Evolutionary conservation across 2,113 vertebrate genomes (phyloP), one percentile per base, ranked within the genome.

Genomic region (Psophia crepitans): DNA sequence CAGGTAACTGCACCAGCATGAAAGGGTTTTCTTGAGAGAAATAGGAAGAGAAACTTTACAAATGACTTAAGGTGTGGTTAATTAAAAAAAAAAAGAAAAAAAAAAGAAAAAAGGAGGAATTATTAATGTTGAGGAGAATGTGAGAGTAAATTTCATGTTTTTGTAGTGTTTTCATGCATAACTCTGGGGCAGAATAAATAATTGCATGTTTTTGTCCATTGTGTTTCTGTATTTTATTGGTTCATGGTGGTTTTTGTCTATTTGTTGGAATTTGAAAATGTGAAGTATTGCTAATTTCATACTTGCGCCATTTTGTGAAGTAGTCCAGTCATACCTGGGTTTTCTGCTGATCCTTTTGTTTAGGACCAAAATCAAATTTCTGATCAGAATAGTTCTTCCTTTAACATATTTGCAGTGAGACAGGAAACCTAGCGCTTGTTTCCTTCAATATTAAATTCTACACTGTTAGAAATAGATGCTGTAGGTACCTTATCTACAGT

Each of bases 1-100:
- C 99, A 99, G 99, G 99, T 99, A 96, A 97, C 82, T 91, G 75
- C 79, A 77, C 95, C 96, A 97, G 96, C 96, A 95, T 95, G 96
- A 92, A 97, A 97, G 89, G 94, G 49, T 96, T 97, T 95, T 96
- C 90, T 96, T 94, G 90, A 96, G 93, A 96, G 91, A 73, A 89
- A n/a, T 22, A 91, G 90, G 66, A 90, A 77, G 94, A 95, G 92
- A 96, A 97, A 85, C 60, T 76, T 97, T 91, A 28, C 83, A 91
- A 96, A 93, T 96, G 17, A 71, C 43, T 90, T 96, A 89, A 81
- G 58, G 57, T 90, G 77, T 75, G 78, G 57, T 90, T 83, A 80
- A 95, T 80, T 77, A 6, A 66, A 85, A 85, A 74, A 89, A 11
- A 16, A 9, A 4, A 23, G 33, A 76, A 54, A 51, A 70, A 69